A percentile compares a stretch with the other conserved stretches of the same genome.
These are phyloP conservation scores for Oplegnathus fasciatus DNA, from an alignment of 2,113 vertebrate genomes.

Conservation along the genomic window DNA sequence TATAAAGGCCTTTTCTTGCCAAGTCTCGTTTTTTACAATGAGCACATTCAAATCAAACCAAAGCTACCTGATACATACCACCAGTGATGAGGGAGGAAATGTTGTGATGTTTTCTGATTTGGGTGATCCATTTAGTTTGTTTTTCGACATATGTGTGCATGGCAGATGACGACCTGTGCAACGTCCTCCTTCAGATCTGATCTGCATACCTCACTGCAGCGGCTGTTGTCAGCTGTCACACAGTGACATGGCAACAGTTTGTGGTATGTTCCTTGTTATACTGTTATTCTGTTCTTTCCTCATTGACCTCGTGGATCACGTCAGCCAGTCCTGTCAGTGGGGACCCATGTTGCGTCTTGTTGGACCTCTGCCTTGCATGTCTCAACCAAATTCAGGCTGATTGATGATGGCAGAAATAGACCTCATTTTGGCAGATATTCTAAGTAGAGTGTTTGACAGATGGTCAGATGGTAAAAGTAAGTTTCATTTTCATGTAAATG, in stretches of 20 bases:
- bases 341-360: conserved; percentile 38
- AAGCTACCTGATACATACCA: background rate
- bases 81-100: background rate
- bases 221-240: conserved; percentile 26
- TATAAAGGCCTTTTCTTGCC: background rate
- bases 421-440: conserved; percentile 28
- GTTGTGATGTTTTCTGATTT: background rate
- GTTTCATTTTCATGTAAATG: conserved; percentile 26
- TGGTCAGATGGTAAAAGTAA: conserved; percentile 35
- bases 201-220: background rate
- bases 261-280: conserved; percentile 17
- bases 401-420: conserved; percentile 47
- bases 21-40: background rate
- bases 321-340: conserved; percentile 29
- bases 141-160: background rate
- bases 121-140: background rate
- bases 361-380: conserved; percentile 30
- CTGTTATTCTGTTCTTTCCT: conserved; percentile 29
- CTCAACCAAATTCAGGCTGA: conserved; percentile 42
- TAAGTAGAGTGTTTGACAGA: conserved; percentile 46
- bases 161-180: background rate
- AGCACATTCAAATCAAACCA: conserved; percentile 3
- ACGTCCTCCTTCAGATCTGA: background rate
- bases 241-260: background rate
- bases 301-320: conserved; percentile 34